phyloP scores from a whole-genome alignment of 2,797 vertebrate species.

The Falco concolor region DNA sequence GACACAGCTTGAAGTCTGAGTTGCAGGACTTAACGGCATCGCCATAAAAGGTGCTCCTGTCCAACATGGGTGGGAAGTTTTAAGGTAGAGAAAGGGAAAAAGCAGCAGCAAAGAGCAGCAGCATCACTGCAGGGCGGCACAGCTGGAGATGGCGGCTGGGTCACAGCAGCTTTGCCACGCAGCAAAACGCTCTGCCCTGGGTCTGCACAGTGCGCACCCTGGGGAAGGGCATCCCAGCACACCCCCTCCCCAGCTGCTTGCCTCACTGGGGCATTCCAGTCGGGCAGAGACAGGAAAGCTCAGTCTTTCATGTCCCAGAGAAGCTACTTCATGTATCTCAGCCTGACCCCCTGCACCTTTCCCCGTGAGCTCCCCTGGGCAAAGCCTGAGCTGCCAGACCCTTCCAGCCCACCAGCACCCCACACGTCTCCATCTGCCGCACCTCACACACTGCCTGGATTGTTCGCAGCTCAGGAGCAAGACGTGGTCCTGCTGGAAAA shows the following conservation, averaged over 20 bases:
- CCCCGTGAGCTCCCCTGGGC: background rate
- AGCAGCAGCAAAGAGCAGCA: background rate
- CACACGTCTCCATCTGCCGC: background rate
- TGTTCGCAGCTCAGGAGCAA: background rate
- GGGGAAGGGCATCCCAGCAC: background rate
- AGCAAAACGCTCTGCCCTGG: background rate
- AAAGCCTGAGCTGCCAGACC: background rate
- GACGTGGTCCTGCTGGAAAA: background rate
- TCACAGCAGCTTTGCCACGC: background rate
- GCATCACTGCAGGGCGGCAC: background rate
- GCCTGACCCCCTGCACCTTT: background rate
- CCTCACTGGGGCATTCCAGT: accelerated
- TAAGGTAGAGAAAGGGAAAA: background rate
- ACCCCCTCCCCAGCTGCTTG: background rate
- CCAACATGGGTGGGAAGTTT: no score
- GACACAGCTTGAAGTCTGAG: background rate
- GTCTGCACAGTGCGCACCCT: accelerated
- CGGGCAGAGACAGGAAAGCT: background rate
- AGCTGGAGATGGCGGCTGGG: background rate
- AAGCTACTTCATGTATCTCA: background rate
- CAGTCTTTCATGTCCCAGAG: background rate
- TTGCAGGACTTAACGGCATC: background rate
- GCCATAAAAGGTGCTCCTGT: background rate
- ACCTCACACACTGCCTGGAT: background rate
- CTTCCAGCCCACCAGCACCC: background rate